Percentiles rank a stretch among this genome's conserved stretches.
These are phyloP conservation scores for Andrena dorsata DNA, from an alignment of 2,888 invertebrate species.

Conservation along the genomic window DNA sequence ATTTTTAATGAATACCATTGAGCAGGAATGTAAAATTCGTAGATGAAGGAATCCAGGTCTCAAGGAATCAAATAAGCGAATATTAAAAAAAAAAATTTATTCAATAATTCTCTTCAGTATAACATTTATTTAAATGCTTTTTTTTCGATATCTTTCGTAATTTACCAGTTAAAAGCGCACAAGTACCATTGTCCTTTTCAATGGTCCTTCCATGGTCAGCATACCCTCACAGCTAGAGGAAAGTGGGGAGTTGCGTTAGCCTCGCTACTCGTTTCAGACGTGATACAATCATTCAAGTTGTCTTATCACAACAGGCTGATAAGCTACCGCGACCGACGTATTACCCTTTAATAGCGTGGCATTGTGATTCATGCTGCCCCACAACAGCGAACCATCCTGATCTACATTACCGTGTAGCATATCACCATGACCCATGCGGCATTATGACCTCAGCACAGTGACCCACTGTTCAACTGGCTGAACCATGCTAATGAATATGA, in stretches of 20 bases:
- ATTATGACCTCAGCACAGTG: conserved; percentile 1
- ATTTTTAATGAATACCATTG: no score
- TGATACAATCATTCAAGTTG: background rate
- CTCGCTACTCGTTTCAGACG: background rate
- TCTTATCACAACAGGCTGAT: background rate
- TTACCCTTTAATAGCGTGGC: background rate
- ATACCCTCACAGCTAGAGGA: background rate
- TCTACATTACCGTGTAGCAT: conserved; percentile 8
- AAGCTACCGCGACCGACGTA: background rate
- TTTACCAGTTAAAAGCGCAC: no score
- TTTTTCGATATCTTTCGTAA: no score
- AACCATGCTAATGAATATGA: conserved; percentile 25
- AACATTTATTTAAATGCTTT: no score
- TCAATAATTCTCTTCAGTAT: no score
- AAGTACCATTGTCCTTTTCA: no score
- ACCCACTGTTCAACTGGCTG: conserved; percentile 17
- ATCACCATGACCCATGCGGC: conserved; percentile 15
- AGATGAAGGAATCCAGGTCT: no score
- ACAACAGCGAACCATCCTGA: conserved; percentile 2
- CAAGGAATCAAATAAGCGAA: no score
- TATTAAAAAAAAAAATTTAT: no score
- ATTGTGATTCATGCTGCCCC: conserved; percentile 13
- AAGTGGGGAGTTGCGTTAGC: background rate
- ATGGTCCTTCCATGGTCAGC: no score
- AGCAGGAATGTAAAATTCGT: no score